phyloP scores from a whole-genome alignment of 2,888 invertebrate genomes.

The Pammene fasciana region DNA sequence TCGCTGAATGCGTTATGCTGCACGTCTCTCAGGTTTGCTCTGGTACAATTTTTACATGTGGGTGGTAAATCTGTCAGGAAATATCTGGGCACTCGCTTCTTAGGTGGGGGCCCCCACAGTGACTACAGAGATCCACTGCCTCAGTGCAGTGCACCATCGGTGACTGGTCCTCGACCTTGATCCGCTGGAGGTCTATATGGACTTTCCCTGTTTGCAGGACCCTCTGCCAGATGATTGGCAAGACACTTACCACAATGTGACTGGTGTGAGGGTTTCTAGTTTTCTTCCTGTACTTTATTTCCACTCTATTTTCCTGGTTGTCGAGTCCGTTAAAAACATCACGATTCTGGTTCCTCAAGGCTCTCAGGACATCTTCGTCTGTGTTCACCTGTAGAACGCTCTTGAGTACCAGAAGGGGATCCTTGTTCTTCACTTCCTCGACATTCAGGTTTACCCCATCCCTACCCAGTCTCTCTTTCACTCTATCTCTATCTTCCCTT shows the following conservation, averaged over 20 bases:
- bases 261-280: conserved; percentile 23
- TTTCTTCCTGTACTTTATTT: conserved; percentile 1
- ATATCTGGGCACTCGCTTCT: background rate
- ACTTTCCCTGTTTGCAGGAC: background rate
- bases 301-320: background rate
- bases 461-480: background rate
- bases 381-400: conserved; percentile 5
- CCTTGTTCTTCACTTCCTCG: conserved; percentile 10
- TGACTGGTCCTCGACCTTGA: too few relatives aligned
- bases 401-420: conserved; percentile 2
- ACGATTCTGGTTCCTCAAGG: too few relatives aligned
- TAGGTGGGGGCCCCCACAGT: too few relatives aligned
- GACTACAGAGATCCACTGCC: too few relatives aligned
- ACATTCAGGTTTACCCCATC: background rate
- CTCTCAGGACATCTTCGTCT: conserved; percentile 30
- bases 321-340: background rate
- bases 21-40: background rate
- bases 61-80: background rate
- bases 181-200: background rate
- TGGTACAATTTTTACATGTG: background rate
- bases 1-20: too few relatives aligned
- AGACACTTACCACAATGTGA: conserved; percentile 15
- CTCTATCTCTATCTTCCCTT: conserved; percentile 14
- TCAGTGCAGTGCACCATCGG: too few relatives aligned
- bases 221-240: conserved; percentile 23